These are phyloP conservation scores for Mystacornis crossleyi DNA, from an alignment of 2,113 vertebrate species.

Conservation along the genomic window DNA sequence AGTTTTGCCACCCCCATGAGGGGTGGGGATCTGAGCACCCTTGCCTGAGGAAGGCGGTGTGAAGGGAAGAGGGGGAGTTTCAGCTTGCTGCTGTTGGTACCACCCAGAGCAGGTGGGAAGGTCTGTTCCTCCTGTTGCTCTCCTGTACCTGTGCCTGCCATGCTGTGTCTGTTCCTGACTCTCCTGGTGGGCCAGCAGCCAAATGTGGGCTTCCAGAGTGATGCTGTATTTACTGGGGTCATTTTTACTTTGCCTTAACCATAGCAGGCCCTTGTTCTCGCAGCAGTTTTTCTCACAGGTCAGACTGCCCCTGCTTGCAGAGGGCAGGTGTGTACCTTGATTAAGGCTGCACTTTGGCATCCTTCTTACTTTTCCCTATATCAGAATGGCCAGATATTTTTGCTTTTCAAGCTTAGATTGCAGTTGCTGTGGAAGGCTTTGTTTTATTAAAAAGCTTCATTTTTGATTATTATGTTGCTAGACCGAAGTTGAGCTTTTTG, in stretches of 20 bases:
- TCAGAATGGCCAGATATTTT: neutral
- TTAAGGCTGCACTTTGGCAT: neutral
- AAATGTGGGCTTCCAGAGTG: neutral
- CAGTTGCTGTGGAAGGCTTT: neutral
- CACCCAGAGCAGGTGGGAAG: neutral
- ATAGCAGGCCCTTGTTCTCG: neutral
- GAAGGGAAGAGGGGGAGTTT: neutral
- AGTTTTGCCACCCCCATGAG: neutral
- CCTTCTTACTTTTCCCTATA: neutral
- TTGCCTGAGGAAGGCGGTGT: neutral
- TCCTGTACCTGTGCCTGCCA: neutral
- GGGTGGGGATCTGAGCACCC: neutral
- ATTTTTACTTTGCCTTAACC: neutral
- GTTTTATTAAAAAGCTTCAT: constrained; percentile 5
- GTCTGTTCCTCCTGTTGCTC: neutral
- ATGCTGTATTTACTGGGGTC: neutral
- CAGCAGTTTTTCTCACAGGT: neutral
- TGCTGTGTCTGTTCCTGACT: neutral
- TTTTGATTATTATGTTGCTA: neutral
- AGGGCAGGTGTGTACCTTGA: neutral
- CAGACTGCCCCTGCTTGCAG: neutral
- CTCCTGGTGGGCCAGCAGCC: neutral
- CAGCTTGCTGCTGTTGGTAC: neutral
- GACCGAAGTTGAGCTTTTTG: neutral
- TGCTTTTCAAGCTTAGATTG: constrained; percentile 7